phyloP scores from a whole-genome alignment of 2,797 vertebrate species.

The Gymnothorax reevesii region DNA sequence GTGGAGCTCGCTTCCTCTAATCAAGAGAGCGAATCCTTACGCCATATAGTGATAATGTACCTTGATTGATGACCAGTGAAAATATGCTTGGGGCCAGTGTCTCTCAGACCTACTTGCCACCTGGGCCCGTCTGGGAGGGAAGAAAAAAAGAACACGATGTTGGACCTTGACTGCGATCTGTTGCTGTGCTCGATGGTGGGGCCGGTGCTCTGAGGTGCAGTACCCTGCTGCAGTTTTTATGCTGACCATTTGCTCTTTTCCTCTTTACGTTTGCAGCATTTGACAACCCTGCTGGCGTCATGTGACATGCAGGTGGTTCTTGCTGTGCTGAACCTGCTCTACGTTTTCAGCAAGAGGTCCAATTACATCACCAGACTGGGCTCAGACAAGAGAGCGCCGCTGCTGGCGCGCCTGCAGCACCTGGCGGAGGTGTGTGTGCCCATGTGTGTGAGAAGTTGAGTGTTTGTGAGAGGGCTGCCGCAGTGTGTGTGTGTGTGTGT shows the following conservation, averaged over 20 bases:
- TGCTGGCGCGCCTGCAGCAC: conserved; percentile 92
- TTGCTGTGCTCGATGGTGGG: too few relatives aligned
- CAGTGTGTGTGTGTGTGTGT: background rate
- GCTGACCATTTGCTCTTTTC: background rate
- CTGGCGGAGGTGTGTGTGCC: conserved; percentile 84
- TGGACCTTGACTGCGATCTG: too few relatives aligned
- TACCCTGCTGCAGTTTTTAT: background rate
- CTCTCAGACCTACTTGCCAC: too few relatives aligned
- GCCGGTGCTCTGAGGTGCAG: background rate
- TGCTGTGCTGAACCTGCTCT: conserved; percentile 95
- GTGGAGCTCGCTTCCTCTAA: too few relatives aligned
- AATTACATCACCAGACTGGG: conserved; percentile 96
- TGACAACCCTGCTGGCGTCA: conserved; percentile 93
- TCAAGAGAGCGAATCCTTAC: too few relatives aligned
- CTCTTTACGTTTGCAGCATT: conserved; percentile 75
- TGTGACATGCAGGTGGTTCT: conserved; percentile 99
- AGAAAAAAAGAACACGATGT: too few relatives aligned
- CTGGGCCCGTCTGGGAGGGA: too few relatives aligned
- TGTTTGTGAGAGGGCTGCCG: background rate
- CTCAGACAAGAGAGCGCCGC: conserved; percentile 91
- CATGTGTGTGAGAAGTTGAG: background rate
- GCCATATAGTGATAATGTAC: too few relatives aligned
- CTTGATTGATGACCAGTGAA: too few relatives aligned
- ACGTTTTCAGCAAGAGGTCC: conserved; percentile 97
- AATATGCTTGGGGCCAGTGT: too few relatives aligned